phyloP scores from a whole-genome alignment of 1,140 invertebrate genomes.

The Caenorhabditis remanei region DNA sequence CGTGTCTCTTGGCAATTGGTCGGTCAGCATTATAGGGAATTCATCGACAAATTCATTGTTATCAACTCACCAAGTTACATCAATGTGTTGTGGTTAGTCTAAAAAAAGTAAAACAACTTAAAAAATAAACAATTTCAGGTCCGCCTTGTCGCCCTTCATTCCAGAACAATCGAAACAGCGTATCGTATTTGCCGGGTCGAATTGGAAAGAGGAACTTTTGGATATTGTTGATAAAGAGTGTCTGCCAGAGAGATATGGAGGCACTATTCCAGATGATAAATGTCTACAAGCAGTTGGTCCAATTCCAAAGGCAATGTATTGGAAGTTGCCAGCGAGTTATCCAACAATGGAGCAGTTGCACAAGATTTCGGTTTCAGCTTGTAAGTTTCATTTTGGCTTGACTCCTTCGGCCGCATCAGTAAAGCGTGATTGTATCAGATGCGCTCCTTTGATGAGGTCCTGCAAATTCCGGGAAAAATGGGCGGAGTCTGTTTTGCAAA shows the following conservation, averaged over 20 bases:
- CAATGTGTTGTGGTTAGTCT: slow-evolving; percentile 58
- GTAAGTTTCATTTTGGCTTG: slow-evolving; percentile 18
- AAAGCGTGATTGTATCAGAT: no score
- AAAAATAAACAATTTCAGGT: background rate
- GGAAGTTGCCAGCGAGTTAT: slow-evolving; percentile 52
- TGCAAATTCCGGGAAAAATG: no score
- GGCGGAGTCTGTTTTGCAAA: no score
- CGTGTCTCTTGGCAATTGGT: slow-evolving; percentile 64
- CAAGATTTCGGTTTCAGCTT: slow-evolving; percentile 60
- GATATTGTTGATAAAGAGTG: slow-evolving; percentile 58
- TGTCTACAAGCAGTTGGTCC: slow-evolving; percentile 6
- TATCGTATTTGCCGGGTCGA: slow-evolving; percentile 60
- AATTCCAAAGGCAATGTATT: slow-evolving; percentile 60
- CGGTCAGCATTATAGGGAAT: slow-evolving; percentile 63
- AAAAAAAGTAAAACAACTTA: background rate
- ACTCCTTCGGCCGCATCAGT: no score
- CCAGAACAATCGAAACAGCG: slow-evolving; percentile 61
- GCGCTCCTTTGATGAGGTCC: no score
- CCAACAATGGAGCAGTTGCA: slow-evolving; percentile 58
- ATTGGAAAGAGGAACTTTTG: slow-evolving; percentile 62
- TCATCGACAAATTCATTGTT: slow-evolving; percentile 65
- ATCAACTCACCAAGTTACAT: slow-evolving; percentile 63
- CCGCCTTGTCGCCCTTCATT: slow-evolving; percentile 61
- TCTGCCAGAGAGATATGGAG: slow-evolving; percentile 64
- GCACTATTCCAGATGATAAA: slow-evolving; percentile 55